These are phyloP conservation scores for Brachionus angularis DNA, from an alignment of 1,140 invertebrate genomes.

Conservation along the genomic window DNA sequence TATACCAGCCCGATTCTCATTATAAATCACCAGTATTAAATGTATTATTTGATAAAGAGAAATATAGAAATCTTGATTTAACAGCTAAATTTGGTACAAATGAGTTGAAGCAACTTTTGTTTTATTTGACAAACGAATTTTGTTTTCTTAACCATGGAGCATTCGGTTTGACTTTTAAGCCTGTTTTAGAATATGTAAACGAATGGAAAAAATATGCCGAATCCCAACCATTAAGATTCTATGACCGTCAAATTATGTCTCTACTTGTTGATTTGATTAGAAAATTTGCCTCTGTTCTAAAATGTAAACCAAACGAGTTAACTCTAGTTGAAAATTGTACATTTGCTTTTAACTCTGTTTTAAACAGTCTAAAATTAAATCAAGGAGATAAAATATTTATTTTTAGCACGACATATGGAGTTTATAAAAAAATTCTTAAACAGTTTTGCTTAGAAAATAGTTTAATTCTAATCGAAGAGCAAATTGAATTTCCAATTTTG, in stretches of 20 bases:
- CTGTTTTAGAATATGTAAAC: conserved; percentile 50
- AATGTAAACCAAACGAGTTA: conserved; percentile 51
- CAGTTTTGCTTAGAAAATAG: conserved; percentile 49
- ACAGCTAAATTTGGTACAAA: conserved; percentile 47
- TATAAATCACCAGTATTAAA: neutral
- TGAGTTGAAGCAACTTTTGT: conserved; percentile 47
- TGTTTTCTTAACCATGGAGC: conserved; percentile 57
- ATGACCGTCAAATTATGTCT: conserved; percentile 54
- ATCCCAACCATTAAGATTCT: conserved; percentile 53
- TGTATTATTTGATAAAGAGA: neutral
- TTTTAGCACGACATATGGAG: conserved; percentile 53
- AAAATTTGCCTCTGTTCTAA: conserved; percentile 52
- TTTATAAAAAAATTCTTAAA: conserved; percentile 43
- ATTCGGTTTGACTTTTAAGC: conserved; percentile 53
- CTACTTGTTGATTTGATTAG: conserved; percentile 50
- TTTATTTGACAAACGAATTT: conserved; percentile 48
- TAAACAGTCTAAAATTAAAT: conserved; percentile 48
- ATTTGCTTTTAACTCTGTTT: conserved; percentile 51
- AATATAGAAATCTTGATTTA: neutral
- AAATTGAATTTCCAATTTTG: conserved; percentile 43
- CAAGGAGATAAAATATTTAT: conserved; percentile 51
- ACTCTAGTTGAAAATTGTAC: conserved; percentile 54
- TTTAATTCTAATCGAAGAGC: conserved; percentile 48
- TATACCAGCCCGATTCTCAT: conserved; percentile 47
- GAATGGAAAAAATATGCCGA: conserved; percentile 54